A percentile compares a stretch with the other conserved stretches of the same genome.
Conservation (phyloP, 2,797 vertebrate genomes). For the Acanthurus leucopareius region DNA sequence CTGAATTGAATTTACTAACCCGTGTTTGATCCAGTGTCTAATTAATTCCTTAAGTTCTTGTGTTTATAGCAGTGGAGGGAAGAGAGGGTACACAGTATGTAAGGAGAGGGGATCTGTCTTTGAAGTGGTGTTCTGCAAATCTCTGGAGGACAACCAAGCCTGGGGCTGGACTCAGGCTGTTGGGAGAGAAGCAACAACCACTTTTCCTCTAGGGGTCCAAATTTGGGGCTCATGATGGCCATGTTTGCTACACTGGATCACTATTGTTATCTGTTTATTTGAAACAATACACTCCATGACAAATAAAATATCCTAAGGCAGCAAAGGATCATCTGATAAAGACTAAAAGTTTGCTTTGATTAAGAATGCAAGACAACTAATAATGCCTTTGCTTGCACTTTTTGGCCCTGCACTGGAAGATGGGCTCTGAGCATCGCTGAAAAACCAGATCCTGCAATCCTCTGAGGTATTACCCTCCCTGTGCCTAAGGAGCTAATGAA, state of each 20-base stretch:
- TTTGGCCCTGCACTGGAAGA: conserved; percentile 28
- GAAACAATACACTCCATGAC: conserved; percentile 41
- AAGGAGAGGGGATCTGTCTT: conserved; percentile 76
- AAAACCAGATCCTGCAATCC: conserved; percentile 55
- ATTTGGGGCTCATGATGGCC: conserved; percentile 28
- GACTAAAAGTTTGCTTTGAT: conserved; percentile 28
- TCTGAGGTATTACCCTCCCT: conserved; percentile 58
- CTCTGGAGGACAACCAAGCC: conserved; percentile 79
- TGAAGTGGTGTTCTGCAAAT: conserved; percentile 82
- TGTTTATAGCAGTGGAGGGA: conserved; percentile 73
- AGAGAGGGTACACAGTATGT: conserved; percentile 57
- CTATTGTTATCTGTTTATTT: conserved; percentile 55
- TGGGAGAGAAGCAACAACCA: conserved; percentile 68
- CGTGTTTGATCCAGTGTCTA: conserved; percentile 80
- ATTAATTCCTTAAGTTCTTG: conserved; percentile 85
- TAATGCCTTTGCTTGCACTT: conserved; percentile 15
- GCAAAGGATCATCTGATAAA: conserved; percentile 31
- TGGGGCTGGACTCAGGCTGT: conserved; percentile 80
- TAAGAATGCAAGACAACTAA: conserved; percentile 32
- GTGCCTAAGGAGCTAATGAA: conserved; percentile 71
- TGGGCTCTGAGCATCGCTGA: conserved; percentile 41
- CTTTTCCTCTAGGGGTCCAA: conserved; percentile 57
- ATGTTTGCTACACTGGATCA: conserved; percentile 46
- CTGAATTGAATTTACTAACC: conserved; percentile 64
- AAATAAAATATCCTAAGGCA: conserved; percentile 28